Evolutionary conservation across 2,797 vertebrate genomes (phyloP), one percentile per base, ranked within the genome.

Genomic region (Adelosebastes latens): DNA sequence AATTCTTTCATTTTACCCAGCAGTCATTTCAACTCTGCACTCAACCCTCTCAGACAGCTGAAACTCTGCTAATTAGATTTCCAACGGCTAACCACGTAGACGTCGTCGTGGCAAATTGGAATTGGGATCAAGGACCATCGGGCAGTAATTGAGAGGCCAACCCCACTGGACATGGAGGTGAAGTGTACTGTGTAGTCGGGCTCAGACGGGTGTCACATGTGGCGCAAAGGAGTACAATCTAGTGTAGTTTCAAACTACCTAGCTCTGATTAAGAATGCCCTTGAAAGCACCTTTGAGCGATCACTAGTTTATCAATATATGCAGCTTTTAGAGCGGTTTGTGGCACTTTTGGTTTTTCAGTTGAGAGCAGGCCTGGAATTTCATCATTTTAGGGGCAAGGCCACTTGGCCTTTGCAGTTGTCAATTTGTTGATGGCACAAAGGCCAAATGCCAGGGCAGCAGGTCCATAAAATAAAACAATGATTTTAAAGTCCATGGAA

Each of bases 71-170:
- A 93, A 92, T 92, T 91, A 90, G 86, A 90, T 93, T 93, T 90
- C 88, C 89, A 86, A 66, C 84, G 85, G 80, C 74, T 92, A 87
- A 87, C 66, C 73, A 72, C 29, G 66, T 53, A 83, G 80, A 88
- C 49, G 62, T 69, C 52, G 79, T 80, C 46, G 58, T 66, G 69
- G 90, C 87, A 93, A 94, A 94, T 92, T 93, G 89, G 85, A 95
- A 93, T 68, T 85, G 88, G 91, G 92, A 93, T 95, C 89, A 90
- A 92, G 91, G 88, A 88, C 87, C 87, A 83, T 55, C 75, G 83
- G 77, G 85, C 90, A 91, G 88, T 94, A 94, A 95, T 89, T 90
- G 84, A 89, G 80, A 81, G 85, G 87, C 85, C 77, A 78, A 63
- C 61, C 74, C 87, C 82, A 62, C 61, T 75, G 79, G 86, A 87